Evolutionary conservation across 2,888 invertebrate species (phyloP).

Genomic region (Drosophila kokeensis): DNA sequence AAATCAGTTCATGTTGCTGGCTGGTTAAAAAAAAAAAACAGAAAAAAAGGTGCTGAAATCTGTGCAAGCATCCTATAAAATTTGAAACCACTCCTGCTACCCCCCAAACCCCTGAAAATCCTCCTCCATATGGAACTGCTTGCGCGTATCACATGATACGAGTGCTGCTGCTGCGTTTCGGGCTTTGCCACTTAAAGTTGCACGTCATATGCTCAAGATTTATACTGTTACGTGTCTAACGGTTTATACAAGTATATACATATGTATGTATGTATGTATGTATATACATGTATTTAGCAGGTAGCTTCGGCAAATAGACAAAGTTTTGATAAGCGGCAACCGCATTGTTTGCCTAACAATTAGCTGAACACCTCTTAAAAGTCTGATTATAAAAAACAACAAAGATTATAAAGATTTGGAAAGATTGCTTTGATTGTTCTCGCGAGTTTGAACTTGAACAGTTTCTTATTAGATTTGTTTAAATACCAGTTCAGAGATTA

Average conservation of each 20-base stretch:
- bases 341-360: slow-evolving; percentile 52
- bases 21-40: slow-evolving; percentile 16
- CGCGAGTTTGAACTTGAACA: background rate
- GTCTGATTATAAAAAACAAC: slow-evolving; percentile 12
- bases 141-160: slow-evolving; percentile 40
- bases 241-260: slow-evolving; percentile 4
- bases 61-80: slow-evolving; percentile 50
- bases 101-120: background rate
- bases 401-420: slow-evolving; percentile 2
- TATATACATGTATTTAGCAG: slow-evolving; percentile 8
- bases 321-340: slow-evolving; percentile 43
- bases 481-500: background rate
- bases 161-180: slow-evolving; percentile 11
- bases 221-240: slow-evolving; percentile 35
- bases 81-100: background rate
- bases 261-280: background rate
- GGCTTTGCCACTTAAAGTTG: slow-evolving; percentile 47
- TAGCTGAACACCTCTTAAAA: slow-evolving; percentile 25
- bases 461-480: background rate
- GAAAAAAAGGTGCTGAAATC: slow-evolving; percentile 61
- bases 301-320: slow-evolving; percentile 34
- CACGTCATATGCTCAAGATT: slow-evolving; percentile 60
- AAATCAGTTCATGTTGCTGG: slow-evolving; percentile 67
- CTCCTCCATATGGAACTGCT: slow-evolving; percentile 24
- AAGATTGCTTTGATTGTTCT: slow-evolving; percentile 3